phyloP scores from a whole-genome alignment of 2,797 vertebrate species.

The Anguilla marmorata region DNA sequence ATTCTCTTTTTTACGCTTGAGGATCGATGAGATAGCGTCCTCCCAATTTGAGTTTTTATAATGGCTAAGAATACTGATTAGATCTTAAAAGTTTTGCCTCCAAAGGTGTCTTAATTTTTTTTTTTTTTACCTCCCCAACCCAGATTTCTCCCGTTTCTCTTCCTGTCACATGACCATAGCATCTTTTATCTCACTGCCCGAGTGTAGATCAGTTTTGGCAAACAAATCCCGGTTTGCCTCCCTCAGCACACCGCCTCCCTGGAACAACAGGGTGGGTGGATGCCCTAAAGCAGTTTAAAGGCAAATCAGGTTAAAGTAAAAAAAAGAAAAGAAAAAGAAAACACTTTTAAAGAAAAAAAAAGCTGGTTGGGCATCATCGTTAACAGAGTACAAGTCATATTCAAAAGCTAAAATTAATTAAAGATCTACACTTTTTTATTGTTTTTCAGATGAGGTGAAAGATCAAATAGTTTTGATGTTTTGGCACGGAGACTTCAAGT shows the following conservation, averaged over 20 bases:
- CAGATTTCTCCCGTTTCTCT: slow-evolving; percentile 48
- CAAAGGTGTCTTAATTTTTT: background rate
- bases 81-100: background rate
- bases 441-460: background rate
- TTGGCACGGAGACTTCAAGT: background rate
- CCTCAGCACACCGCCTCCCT: slow-evolving; percentile 61
- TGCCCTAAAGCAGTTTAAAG: slow-evolving; percentile 57
- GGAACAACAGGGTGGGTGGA: slow-evolving; percentile 70
- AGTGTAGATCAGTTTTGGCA: slow-evolving; percentile 67
- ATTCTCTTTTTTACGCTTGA: background rate
- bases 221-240: slow-evolving; percentile 60
- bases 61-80: background rate
- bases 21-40: background rate
- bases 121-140: background rate
- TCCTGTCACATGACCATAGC: slow-evolving; percentile 62
- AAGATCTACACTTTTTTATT: background rate
- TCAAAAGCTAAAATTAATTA: background rate
- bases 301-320: slow-evolving; percentile 70
- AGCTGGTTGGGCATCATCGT: background rate
- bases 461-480: background rate
- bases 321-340: slow-evolving; percentile 48
- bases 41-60: background rate
- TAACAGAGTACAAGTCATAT: background rate
- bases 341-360: background rate
- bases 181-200: slow-evolving; percentile 30